Evolutionary conservation across 2,797 vertebrate genomes (phyloP), one percentile per base, ranked within the genome.

Genomic region (Anolis apletophallus): DNA sequence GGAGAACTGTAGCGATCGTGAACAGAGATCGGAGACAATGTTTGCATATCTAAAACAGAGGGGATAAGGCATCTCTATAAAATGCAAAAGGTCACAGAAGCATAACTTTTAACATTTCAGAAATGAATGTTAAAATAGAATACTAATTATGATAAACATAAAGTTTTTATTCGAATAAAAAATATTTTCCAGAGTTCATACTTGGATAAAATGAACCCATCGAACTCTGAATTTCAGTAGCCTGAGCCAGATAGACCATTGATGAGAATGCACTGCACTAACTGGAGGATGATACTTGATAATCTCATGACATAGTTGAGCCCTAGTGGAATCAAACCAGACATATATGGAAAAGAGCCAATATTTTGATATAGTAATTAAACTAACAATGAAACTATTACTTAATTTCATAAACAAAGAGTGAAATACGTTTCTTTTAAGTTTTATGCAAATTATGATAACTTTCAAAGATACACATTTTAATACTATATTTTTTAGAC

Each of bases 1-100:
- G 99, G 99, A 59, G 99, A 99, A 94, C 97, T 98, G 94, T 98
- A 99, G 78, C 98, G 96, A 88, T 99, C 98, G 0, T 99, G 98
- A 78, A 99, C 97, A 0, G 97, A 98, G 84, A 99, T 95, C 0
- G 98, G 99, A 59, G 98, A 99, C 61, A 98, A 92, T 0, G 97
- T 97, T 50, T 95, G 97, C 46, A 96, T 21, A 57, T 99, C 99
- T 99, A 90, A 72, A 11, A 78, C 1, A 86, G 17, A 74, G 16
- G 1, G 2, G 72, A 16, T 3, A 78, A 78, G 55, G 46, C 23
- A 23, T 74, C 34, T 29, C 82, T 19, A 73, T 19, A 55, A 61
- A 80, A 29, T 81, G 34, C 6, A 91, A 61, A 16, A 26, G 79
- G 57, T 57, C 14, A 68, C 4, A 88, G 36, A 73, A 74, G 14